Conservation (phyloP, 1,140 invertebrate genomes). For the Eriosoma lanigerum region DNA sequence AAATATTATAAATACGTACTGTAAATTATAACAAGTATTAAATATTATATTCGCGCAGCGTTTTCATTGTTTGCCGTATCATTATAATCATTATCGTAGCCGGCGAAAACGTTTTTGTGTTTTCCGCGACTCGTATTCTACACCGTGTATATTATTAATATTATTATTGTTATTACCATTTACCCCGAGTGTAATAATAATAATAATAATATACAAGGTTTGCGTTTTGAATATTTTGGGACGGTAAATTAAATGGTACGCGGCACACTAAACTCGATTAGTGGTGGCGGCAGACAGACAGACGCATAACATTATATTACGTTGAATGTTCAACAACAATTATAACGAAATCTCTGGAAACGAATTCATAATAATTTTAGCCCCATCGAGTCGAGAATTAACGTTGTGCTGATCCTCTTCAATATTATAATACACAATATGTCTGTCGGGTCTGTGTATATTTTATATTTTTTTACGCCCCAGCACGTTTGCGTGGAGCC, state of each 20-base stretch:
- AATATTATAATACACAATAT: no score
- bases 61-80: not conserved
- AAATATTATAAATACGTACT: not conserved
- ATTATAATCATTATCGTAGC: not conserved
- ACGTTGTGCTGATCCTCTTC: not conserved
- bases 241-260: conserved; percentile 22
- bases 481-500: no score
- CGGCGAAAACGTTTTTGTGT: not conserved
- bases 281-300: not conserved
- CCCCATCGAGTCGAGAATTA: not conserved
- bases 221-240: not conserved
- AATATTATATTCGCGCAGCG: not conserved
- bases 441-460: no score
- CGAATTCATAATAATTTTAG: not conserved
- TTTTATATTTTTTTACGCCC: no score
- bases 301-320: not conserved
- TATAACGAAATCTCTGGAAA: not conserved
- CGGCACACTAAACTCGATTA: not conserved
- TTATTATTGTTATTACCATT: no score
- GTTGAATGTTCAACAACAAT: not conserved
- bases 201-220: no score
- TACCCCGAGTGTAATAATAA: no score
- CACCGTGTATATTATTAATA: not conserved
- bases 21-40: no score
- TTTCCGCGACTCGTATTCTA: not conserved